These are phyloP conservation scores for Tachyglossus aculeatus DNA, from an alignment of 2,797 vertebrate species.

Conservation along the genomic window DNA sequence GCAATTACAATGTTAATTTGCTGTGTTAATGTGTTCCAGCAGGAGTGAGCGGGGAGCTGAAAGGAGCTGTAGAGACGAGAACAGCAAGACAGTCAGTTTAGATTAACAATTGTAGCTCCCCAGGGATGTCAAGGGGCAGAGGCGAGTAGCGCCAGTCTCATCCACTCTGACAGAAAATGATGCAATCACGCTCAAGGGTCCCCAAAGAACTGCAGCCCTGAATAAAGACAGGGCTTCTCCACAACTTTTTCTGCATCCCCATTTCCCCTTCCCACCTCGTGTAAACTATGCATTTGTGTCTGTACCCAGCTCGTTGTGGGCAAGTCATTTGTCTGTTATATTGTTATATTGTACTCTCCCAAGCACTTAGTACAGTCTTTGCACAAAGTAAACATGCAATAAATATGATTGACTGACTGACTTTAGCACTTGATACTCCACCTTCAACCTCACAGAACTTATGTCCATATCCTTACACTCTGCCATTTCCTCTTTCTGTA, in stretches of 20 bases:
- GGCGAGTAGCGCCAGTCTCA: slow-evolving; percentile 66
- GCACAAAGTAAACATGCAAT: no score
- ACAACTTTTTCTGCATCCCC: neutral
- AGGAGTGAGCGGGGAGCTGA: slow-evolving; percentile 41
- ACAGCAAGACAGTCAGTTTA: slow-evolving; percentile 74
- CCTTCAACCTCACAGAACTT: no score
- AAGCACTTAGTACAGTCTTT: no score
- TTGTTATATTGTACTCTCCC: no score
- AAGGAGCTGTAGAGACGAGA: slow-evolving; percentile 48
- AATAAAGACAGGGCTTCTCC: slow-evolving; percentile 67
- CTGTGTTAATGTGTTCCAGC: slow-evolving; percentile 68
- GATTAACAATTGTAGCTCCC: slow-evolving; percentile 79
- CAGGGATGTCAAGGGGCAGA: slow-evolving; percentile 64
- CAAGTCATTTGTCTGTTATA: no score
- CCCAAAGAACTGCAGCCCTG: slow-evolving; percentile 55
- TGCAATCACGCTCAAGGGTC: slow-evolving; percentile 70
- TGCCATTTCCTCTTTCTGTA: no score
- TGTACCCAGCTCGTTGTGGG: no score
- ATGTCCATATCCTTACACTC: no score
- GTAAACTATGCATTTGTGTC: no score
- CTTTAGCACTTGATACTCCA: no score
- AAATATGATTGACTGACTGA: no score
- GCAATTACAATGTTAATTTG: slow-evolving; percentile 97
- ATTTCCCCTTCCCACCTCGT: no score
- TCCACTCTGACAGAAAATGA: slow-evolving; percentile 69